Conservation (phyloP, 2,113 vertebrate species). For the Camelus dromedarius region DNA sequence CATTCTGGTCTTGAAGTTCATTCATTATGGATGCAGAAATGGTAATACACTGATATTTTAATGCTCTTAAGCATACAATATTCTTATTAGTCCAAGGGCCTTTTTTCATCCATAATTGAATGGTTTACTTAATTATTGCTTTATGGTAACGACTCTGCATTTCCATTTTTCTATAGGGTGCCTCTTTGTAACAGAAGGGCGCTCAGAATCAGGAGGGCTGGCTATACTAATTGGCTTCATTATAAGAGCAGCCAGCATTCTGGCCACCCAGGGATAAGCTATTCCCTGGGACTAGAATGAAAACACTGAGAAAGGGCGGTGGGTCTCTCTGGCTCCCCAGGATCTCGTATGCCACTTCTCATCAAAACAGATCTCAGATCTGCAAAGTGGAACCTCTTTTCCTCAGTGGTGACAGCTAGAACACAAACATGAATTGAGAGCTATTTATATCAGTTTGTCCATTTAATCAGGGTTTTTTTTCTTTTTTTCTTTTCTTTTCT, state of each 20-base stretch:
- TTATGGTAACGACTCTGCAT: conserved; percentile 83
- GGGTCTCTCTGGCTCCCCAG: background rate
- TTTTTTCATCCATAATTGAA: conserved; percentile 85
- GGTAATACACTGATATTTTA: conserved; percentile 81
- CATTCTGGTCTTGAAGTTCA: conserved; percentile 79
- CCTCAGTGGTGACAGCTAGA: conserved; percentile 70
- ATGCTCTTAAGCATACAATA: conserved; percentile 86
- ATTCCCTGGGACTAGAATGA: background rate
- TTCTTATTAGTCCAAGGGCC: conserved; percentile 85
- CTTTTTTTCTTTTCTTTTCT: too few relatives aligned
- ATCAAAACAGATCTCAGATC: background rate
- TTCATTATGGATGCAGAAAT: conserved; percentile 86
- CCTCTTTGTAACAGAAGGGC: conserved; percentile 84
- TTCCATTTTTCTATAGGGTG: conserved; percentile 85
- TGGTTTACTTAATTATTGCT: conserved; percentile 86
- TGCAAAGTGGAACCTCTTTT: background rate
- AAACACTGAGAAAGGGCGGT: background rate
- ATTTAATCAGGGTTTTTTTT: conserved; percentile 82
- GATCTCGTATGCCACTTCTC: conserved; percentile 15
- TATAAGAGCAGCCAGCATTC: conserved; percentile 83
- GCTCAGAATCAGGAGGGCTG: conserved; percentile 80
- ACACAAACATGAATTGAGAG: conserved; percentile 81
- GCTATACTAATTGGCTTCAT: conserved; percentile 85
- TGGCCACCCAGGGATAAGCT: conserved; percentile 6
- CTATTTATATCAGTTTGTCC: conserved; percentile 88